Evolutionary conservation across 2,888 invertebrate genomes (phyloP).

Genomic region (Clusia tigrina): DNA sequence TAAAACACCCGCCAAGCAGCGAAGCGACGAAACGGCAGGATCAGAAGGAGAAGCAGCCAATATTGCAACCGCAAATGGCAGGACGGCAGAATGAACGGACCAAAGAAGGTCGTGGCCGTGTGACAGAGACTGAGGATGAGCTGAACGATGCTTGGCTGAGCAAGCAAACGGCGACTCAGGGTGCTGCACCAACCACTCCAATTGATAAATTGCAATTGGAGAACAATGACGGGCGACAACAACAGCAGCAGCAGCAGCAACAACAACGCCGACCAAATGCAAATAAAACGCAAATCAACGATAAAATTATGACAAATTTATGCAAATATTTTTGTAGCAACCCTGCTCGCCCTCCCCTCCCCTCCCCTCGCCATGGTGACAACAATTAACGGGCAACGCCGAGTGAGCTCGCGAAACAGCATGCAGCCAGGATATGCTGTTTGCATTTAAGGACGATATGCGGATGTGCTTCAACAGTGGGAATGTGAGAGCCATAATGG

Average conservation of each 20-base stretch:
- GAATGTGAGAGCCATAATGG: not conserved
- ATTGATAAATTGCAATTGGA: not conserved
- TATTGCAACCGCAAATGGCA: not conserved
- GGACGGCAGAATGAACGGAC: not conserved
- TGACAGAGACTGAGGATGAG: not conserved
- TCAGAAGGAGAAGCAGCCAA: not conserved
- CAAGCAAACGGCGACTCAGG: too few relatives aligned
- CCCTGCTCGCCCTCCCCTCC: conserved; percentile 14
- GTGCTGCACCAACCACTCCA: too few relatives aligned
- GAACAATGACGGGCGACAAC: not conserved
- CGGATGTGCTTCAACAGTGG: not conserved
- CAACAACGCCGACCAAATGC: conserved; percentile 50
- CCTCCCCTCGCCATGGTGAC: not conserved
- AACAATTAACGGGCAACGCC: conserved; percentile 22
- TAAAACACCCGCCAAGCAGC: conserved; percentile 8
- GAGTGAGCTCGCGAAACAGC: not conserved
- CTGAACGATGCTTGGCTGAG: too few relatives aligned
- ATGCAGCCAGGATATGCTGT: not conserved
- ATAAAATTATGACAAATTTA: conserved; percentile 62
- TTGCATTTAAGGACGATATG: not conserved
- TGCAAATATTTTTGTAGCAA: conserved; percentile 53
- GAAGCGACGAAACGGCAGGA: not conserved
- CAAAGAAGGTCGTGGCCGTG: not conserved
- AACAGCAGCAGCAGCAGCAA: too few relatives aligned
- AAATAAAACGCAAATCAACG: conserved; percentile 60